Conservation (phyloP, 2,113 vertebrate species). For the Barnardius zonarius region DNA sequence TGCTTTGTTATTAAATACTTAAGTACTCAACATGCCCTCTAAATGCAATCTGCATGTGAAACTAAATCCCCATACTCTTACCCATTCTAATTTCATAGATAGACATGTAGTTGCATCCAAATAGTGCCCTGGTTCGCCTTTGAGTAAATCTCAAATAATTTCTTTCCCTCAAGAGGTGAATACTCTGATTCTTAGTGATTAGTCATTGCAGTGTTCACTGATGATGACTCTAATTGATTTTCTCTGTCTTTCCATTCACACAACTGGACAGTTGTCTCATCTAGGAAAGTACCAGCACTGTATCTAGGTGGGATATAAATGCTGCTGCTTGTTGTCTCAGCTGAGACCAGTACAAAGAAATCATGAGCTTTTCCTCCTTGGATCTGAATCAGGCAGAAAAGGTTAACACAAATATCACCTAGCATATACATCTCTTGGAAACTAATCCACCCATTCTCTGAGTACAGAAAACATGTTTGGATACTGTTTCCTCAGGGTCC, state of each 20-base stretch:
- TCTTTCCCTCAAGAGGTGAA: not conserved
- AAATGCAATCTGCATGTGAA: constrained; percentile 21
- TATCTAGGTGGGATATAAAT: not conserved
- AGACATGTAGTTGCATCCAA: not conserved
- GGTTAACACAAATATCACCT: not conserved
- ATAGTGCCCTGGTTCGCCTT: not conserved
- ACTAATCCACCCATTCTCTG: not conserved
- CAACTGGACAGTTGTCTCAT: not conserved
- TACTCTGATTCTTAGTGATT: not conserved
- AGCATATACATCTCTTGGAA: not conserved
- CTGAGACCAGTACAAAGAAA: not conserved
- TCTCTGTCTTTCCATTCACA: not conserved
- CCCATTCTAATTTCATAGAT: not conserved
- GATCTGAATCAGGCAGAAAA: not conserved
- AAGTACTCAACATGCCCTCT: constrained; percentile 29
- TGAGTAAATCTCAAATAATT: not conserved
- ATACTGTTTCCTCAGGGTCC: not conserved
- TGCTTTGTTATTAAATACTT: constrained; percentile 58
- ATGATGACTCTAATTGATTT: not conserved
- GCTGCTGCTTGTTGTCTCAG: not conserved
- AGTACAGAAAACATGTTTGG: not conserved
- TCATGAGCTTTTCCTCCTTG: not conserved
- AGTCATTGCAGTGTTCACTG: not conserved
- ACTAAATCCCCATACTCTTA: not conserved
- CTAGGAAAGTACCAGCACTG: not conserved